Conservation (phyloP, 2,797 vertebrate genomes). For the Lacerta viridis region DNA sequence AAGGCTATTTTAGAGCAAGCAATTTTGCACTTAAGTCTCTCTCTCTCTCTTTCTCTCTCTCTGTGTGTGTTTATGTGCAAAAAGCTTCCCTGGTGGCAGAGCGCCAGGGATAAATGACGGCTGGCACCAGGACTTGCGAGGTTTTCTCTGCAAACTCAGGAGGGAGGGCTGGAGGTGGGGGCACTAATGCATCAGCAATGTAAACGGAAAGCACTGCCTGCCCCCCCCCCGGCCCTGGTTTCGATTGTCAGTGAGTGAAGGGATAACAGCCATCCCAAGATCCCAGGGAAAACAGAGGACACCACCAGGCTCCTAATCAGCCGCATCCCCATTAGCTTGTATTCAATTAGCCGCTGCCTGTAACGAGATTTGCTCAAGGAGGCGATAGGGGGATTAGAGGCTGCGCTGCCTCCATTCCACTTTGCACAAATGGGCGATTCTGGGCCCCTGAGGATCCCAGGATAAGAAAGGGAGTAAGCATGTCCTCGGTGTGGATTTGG, state of each 20-base stretch:
- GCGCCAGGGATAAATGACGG: background rate
- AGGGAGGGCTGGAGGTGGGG: too few relatives aligned
- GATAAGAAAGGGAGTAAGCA: too few relatives aligned
- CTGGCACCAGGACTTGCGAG: background rate
- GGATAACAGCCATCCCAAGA: background rate
- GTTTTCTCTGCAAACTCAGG: background rate
- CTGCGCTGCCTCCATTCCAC: background rate
- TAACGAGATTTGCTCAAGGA: slow-evolving; percentile 19
- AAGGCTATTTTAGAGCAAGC: slow-evolving; percentile 14
- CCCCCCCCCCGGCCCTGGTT: background rate
- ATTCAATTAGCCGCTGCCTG: slow-evolving; percentile 17
- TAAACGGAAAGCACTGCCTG: background rate
- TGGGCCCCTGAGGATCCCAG: background rate
- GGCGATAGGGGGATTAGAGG: background rate
- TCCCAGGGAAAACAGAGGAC: background rate
- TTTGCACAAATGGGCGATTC: background rate
- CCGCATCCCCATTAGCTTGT: slow-evolving; percentile 17
- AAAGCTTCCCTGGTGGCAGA: background rate
- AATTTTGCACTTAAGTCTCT: background rate
- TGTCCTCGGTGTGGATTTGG: background rate
- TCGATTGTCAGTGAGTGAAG: background rate
- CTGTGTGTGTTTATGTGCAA: too few relatives aligned
- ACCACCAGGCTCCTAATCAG: background rate
- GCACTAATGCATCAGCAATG: background rate
- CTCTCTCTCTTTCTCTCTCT: background rate